Evolutionary conservation across 2,888 invertebrate genomes (phyloP).

Genomic region (Leptodirus hochenwartii): DNA sequence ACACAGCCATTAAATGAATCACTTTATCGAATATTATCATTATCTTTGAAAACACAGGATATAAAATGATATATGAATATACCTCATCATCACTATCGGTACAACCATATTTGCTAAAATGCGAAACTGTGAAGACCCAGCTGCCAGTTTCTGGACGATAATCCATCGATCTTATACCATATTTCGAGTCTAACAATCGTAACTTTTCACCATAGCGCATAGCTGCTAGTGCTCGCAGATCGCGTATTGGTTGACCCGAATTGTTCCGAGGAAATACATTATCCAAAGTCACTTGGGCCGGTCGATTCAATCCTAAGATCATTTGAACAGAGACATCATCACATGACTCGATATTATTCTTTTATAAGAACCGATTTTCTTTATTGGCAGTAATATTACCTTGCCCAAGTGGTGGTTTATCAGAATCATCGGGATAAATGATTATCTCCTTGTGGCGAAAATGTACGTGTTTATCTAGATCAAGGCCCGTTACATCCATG

Average conservation of each 20-base stretch:
- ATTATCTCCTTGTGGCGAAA: slow-evolving; percentile 89
- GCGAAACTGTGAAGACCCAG: slow-evolving; percentile 91
- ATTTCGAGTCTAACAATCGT: no score
- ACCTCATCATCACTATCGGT: slow-evolving; percentile 74
- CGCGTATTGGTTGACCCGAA: slow-evolving; percentile 72
- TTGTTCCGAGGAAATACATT: slow-evolving; percentile 68
- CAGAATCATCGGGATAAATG: slow-evolving; percentile 79
- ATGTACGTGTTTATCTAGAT: slow-evolving; percentile 77
- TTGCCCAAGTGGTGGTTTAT: slow-evolving; percentile 73
- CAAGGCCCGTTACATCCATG: slow-evolving; percentile 68
- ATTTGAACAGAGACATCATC: no score
- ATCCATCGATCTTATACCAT: slow-evolving; percentile 80
- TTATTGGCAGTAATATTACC: no score
- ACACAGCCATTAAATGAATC: no score
- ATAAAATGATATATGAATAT: no score
- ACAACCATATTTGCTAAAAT: slow-evolving; percentile 82
- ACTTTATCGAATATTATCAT: no score
- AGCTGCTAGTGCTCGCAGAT: slow-evolving; percentile 51
- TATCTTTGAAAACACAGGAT: no score
- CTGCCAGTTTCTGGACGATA: slow-evolving; percentile 91
- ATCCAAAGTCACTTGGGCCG: slow-evolving; percentile 83
- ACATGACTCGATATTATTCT: slow-evolving; percentile 28
- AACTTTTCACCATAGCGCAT: slow-evolving; percentile 79
- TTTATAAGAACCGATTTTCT: background rate
- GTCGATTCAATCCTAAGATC: slow-evolving; percentile 77